These are phyloP conservation scores for Apotomis betuletana DNA, from an alignment of 2,888 invertebrate genomes.

Conservation along the genomic window DNA sequence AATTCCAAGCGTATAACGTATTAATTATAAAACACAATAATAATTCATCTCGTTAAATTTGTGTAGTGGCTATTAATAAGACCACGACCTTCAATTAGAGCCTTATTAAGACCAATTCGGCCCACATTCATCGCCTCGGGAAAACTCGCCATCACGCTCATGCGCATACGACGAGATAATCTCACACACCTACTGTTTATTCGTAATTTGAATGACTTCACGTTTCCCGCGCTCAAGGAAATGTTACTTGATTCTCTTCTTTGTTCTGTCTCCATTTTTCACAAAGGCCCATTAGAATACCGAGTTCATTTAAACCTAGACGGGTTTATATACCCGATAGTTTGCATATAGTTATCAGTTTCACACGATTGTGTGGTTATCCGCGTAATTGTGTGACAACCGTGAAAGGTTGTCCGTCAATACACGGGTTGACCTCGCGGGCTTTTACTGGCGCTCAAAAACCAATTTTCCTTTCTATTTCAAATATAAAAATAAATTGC, in stretches of 20 bases:
- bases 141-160: constrained; percentile 59
- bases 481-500: constrained; percentile 33
- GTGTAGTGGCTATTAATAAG: constrained; percentile 48
- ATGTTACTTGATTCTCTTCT: constrained; percentile 54
- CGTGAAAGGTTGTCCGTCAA: constrained; percentile 32
- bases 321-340: constrained; percentile 30
- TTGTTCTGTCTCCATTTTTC: constrained; percentile 55
- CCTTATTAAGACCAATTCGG: constrained; percentile 57
- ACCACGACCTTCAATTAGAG: constrained; percentile 60
- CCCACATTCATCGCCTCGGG: constrained; percentile 61
- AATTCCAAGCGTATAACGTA: constrained; percentile 29
- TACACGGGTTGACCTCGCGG: constrained; percentile 30
- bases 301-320: constrained; percentile 41
- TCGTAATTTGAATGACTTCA: constrained; percentile 54
- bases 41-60: constrained; percentile 42
- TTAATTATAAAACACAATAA: constrained; percentile 40
- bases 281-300: constrained; percentile 58
- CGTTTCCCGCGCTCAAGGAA: constrained; percentile 71
- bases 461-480: constrained; percentile 38
- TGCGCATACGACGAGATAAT: constrained; percentile 47
- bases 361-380: constrained; percentile 39
- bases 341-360: constrained; percentile 38
- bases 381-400: constrained; percentile 37
- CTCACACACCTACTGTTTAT: constrained; percentile 46
- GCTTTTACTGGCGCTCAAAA: constrained; percentile 37